Conservation (phyloP, 2,797 vertebrate species). For the Ataeniobius toweri region DNA sequence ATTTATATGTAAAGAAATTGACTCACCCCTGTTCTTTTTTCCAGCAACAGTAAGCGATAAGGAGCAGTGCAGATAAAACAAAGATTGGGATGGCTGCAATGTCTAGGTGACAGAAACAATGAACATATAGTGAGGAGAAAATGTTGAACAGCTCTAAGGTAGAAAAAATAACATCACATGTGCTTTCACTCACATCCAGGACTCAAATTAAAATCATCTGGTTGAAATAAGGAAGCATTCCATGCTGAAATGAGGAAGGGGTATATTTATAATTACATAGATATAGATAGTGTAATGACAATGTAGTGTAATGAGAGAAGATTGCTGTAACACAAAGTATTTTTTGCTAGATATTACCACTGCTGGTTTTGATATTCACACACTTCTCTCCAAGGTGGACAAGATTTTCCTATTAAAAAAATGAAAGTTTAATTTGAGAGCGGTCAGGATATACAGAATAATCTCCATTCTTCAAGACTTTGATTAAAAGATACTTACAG, state of each 20-base stretch:
- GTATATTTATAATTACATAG: neutral
- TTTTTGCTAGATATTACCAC: slow-evolving; percentile 14
- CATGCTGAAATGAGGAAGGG: slow-evolving; percentile 11
- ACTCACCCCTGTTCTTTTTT: slow-evolving; percentile 25
- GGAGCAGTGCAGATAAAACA: fast-evolving
- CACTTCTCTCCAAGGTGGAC: fast-evolving
- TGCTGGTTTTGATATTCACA: fast-evolving
- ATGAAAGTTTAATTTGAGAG: neutral
- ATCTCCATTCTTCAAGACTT: neutral
- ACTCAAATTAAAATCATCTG: neutral
- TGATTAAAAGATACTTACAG: slow-evolving; percentile 25
- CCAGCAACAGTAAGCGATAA: neutral
- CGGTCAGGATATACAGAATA: neutral
- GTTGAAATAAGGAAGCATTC: neutral
- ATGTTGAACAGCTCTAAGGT: neutral
- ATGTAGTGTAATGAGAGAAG: neutral
- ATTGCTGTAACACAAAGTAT: neutral
- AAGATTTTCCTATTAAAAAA: fast-evolving
- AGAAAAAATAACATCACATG: neutral
- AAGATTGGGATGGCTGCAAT: fast-evolving
- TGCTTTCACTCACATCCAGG: neutral
- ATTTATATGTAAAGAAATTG: neutral
- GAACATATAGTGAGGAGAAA: neutral
- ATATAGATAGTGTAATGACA: neutral
- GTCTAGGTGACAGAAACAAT: neutral